A percentile compares a stretch with the other conserved stretches of the same genome.
These are phyloP conservation scores for Donacobius atricapilla DNA, from an alignment of 2,113 vertebrate species.

Conservation along the genomic window DNA sequence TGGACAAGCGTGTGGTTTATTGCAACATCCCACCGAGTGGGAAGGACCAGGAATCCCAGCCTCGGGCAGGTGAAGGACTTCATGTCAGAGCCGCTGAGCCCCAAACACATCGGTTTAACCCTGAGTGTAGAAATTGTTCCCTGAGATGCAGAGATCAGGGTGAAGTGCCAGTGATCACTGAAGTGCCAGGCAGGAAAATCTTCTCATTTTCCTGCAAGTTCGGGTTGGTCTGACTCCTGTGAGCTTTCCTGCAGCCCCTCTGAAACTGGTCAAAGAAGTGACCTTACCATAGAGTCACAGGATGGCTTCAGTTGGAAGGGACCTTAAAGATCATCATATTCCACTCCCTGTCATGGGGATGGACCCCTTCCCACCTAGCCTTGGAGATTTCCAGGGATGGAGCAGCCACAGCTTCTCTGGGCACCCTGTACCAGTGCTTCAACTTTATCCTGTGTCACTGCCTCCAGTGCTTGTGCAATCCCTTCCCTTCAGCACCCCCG, in stretches of 20 bases:
- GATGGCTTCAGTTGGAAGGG: not conserved
- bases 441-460: accelerated
- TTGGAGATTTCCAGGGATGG: not conserved
- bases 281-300: not conserved
- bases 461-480: not conserved
- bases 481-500: not conserved
- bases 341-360: not conserved
- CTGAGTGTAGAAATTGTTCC: not conserved
- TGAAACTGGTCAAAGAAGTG: not conserved
- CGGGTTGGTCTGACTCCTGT: not conserved
- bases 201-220: not conserved
- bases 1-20: not conserved
- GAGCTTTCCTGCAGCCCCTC: not conserved
- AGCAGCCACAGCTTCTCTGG: not conserved
- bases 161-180: not conserved
- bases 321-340: not conserved
- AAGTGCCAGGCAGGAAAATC: not conserved
- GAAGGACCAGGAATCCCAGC: not conserved
- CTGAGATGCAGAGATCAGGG: not conserved
- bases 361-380: not conserved
- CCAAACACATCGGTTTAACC: not conserved
- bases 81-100: not conserved
- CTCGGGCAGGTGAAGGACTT: not conserved
- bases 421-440: not conserved
- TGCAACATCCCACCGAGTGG: not conserved